A percentile compares a stretch with the other conserved stretches of the same genome.
Conservation (phyloP, 2,888 invertebrate species). For the Cheilosia urbana region DNA sequence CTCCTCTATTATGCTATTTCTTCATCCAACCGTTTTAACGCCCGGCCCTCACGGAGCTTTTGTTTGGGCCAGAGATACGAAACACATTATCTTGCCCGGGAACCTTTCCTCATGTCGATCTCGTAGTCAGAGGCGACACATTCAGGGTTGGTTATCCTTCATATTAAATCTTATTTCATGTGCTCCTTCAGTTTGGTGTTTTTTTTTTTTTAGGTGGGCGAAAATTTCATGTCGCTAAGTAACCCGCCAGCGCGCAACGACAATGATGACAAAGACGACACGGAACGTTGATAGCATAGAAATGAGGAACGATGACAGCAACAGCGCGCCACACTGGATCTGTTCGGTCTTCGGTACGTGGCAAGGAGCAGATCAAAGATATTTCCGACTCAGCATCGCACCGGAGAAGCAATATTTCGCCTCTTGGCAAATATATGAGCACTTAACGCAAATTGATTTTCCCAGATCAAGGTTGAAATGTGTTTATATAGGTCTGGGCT, state of each 20-base stretch:
- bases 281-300: conserved; percentile 3
- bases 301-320: conserved; percentile 46
- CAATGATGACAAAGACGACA: conserved; percentile 59
- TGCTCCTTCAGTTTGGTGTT: background rate
- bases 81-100: conserved; percentile 47
- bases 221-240: conserved; percentile 39
- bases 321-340: conserved; percentile 11
- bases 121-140: conserved; percentile 15
- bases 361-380: conserved; percentile 49
- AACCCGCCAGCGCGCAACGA: conserved; percentile 30
- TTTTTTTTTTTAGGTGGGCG: background rate
- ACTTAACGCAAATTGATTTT: conserved; percentile 72
- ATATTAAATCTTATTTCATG: conserved; percentile 51
- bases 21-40: conserved; percentile 34
- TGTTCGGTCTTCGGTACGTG: background rate
- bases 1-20: background rate
- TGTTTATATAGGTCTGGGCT: conserved; percentile 30
- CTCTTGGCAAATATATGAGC: conserved; percentile 65
- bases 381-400: conserved; percentile 19
- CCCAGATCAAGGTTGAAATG: conserved; percentile 57
- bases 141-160: conserved; percentile 48
- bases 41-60: conserved; percentile 5
- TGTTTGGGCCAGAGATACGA: conserved; percentile 55
- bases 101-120: background rate
- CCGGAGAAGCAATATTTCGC: conserved; percentile 52